phyloP scores from a whole-genome alignment of 92 coral and sea anemone genomes.

The Bergia sp. region DNA sequence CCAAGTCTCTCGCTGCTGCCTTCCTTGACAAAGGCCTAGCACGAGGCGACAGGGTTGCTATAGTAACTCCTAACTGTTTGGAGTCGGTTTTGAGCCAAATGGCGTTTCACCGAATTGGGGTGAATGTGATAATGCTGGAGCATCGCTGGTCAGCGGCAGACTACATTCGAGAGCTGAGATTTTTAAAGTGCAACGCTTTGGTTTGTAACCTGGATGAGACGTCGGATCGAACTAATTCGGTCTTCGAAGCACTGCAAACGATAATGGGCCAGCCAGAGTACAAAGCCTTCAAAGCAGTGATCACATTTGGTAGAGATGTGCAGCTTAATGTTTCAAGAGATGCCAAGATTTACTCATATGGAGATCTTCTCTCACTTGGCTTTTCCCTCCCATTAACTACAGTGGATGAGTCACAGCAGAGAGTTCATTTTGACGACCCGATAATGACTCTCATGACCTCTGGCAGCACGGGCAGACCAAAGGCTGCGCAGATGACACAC shows the following conservation, averaged over 20 bases:
- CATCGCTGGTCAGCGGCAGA: conserved; percentile 3
- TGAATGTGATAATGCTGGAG: conserved; percentile 7
- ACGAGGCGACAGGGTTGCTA: conserved; percentile 48
- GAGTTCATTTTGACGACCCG: too few species aligned
- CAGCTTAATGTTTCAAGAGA: neutral
- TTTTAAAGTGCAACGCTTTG: neutral
- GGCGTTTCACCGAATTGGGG: conserved; percentile 52
- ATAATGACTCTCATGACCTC: conserved; percentile 24
- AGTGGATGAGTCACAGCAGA: too few species aligned
- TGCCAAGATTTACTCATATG: neutral
- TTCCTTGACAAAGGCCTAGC: conserved; percentile 48
- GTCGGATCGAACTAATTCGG: neutral
- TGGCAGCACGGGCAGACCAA: conserved; percentile 52
- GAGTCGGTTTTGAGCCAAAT: conserved; percentile 41
- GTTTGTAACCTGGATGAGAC: neutral
- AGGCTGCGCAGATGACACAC: conserved; percentile 47
- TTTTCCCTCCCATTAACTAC: neutral
- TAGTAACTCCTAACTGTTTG: conserved; percentile 44
- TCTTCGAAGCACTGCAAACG: neutral
- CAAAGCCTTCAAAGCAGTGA: neutral
- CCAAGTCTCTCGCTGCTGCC: conserved; percentile 49
- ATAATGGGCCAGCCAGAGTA: neutral
- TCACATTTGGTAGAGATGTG: neutral
- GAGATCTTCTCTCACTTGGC: neutral
- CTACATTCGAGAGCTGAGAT: conserved; percentile 20